Evolutionary conservation across 2,113 vertebrate species (phyloP).

Genomic region (Anguilla rostrata): DNA sequence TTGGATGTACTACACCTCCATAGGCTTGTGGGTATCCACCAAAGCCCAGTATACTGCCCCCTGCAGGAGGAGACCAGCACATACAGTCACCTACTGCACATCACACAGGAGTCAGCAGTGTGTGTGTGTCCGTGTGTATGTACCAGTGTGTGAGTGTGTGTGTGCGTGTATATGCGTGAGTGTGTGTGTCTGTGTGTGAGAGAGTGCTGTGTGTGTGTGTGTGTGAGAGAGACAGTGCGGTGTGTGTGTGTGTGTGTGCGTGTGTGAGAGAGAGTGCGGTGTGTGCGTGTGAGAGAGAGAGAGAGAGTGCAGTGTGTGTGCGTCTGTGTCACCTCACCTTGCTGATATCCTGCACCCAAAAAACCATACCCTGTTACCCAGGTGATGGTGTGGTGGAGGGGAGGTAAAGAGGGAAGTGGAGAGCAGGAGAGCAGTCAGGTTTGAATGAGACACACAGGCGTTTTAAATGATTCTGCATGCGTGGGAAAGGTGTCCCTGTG

Average conservation of each 20-base stretch:
- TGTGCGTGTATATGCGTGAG: neutral
- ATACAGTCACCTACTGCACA: neutral
- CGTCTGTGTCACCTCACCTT: constrained; percentile 30
- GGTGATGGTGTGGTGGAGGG: neutral
- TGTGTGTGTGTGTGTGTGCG: neutral
- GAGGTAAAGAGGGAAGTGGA: neutral
- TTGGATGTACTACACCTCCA: neutral
- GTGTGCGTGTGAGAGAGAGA: too few relatives aligned
- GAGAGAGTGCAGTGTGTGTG: too few relatives aligned
- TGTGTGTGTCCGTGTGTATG: neutral
- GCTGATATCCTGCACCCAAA: constrained; percentile 41
- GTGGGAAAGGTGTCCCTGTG: neutral
- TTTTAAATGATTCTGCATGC: too few relatives aligned
- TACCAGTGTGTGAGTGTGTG: neutral
- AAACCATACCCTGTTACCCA: constrained; percentile 36
- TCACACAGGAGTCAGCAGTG: neutral
- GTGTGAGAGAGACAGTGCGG: neutral
- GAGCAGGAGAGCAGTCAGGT: too few relatives aligned
- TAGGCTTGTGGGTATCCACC: neutral
- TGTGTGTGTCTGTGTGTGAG: neutral
- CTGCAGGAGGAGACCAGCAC: neutral
- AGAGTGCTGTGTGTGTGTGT: neutral
- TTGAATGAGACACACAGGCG: too few relatives aligned
- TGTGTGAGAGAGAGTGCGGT: neutral
- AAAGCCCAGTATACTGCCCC: neutral